Evolutionary conservation across 2,113 vertebrate species (phyloP).

Genomic region (Chunga burmeisteri): DNA sequence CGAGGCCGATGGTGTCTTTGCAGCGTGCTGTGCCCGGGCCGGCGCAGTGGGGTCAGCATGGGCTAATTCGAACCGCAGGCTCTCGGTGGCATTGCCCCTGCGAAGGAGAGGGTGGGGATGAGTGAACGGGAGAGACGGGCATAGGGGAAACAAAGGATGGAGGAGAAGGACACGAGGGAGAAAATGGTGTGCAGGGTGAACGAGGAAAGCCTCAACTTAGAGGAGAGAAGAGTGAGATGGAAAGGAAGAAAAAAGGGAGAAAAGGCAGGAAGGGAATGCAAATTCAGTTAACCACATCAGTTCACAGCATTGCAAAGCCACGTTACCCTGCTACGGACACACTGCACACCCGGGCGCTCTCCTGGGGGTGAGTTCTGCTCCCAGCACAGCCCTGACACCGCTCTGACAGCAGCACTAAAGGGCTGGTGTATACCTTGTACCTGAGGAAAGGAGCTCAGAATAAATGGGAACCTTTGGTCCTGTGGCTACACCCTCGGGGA

Average conservation of each 20-base stretch:
- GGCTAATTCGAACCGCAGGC: neutral
- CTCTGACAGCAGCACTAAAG: neutral
- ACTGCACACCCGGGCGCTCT: accelerated
- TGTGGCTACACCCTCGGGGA: neutral
- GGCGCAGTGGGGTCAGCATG: neutral
- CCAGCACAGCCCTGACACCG: neutral
- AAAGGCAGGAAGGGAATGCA: neutral
- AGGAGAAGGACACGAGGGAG: neutral
- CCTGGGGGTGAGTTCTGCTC: neutral
- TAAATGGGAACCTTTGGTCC: neutral
- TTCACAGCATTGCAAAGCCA: neutral
- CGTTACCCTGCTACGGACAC: neutral
- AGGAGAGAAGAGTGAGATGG: neutral
- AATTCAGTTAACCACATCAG: neutral
- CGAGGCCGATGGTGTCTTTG: neutral
- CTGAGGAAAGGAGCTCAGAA: neutral
- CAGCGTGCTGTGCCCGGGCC: neutral
- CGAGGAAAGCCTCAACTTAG: accelerated
- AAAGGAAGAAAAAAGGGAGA: neutral
- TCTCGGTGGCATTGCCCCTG: conserved; percentile 9
- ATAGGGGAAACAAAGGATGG: neutral
- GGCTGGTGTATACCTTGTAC: no score
- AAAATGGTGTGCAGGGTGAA: accelerated
- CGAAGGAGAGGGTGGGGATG: neutral
- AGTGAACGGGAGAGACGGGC: accelerated